These are phyloP conservation scores for Egretta garzetta DNA, from an alignment of 2,113 vertebrate species.

Conservation along the genomic window DNA sequence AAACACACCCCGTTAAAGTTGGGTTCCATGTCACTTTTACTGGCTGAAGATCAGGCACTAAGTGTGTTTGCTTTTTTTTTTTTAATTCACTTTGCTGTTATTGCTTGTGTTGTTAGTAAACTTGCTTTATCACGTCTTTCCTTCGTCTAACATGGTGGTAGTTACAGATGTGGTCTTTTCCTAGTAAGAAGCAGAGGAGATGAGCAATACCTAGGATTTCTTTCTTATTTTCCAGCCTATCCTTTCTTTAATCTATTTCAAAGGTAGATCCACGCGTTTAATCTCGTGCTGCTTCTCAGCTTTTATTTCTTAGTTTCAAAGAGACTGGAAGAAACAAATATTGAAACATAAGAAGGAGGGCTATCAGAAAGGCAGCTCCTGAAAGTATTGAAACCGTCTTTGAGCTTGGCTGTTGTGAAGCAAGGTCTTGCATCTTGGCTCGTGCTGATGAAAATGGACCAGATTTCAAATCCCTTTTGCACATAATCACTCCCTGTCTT, in stretches of 20 bases:
- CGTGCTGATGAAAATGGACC: neutral
- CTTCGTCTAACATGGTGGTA: neutral
- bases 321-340: neutral
- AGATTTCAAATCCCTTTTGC: neutral
- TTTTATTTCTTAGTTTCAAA: neutral
- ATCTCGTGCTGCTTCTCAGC: neutral
- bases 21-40: neutral
- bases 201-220: neutral
- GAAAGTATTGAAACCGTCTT: neutral
- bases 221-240: neutral
- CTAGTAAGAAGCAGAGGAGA: neutral
- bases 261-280: neutral
- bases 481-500: neutral
- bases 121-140: neutral
- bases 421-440: neutral
- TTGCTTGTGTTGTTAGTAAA: neutral
- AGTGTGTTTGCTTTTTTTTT: neutral
- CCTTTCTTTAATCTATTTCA: neutral
- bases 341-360: neutral
- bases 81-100: neutral
- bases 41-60: neutral
- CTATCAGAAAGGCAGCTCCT: neutral
- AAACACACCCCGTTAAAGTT: neutral
- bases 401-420: neutral
- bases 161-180: neutral